Evolutionary conservation across 2,113 vertebrate genomes (phyloP).

Genomic region (Pseudonaja textilis): DNA sequence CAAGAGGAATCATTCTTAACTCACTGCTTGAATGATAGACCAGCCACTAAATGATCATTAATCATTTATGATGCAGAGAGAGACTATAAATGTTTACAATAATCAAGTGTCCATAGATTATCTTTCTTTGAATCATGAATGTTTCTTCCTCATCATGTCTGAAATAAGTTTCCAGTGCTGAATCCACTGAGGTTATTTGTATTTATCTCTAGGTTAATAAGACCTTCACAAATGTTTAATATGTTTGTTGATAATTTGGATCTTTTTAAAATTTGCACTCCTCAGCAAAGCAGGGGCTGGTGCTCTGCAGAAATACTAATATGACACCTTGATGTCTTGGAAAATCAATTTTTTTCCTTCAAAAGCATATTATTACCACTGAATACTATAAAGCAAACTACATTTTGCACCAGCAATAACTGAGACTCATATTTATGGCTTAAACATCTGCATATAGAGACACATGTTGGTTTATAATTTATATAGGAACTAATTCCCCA

Average conservation of each 20-base stretch:
- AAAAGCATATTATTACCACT: background rate
- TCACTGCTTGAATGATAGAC: slow-evolving; percentile 42
- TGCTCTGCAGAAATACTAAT: background rate
- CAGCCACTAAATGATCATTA: slow-evolving; percentile 57
- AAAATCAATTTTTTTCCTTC: background rate
- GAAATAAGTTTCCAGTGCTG: background rate
- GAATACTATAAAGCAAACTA: no score
- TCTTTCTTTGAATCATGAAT: background rate
- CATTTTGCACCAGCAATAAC: no score
- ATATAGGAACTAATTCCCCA: no score
- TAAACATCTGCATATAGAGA: no score
- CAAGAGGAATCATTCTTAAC: slow-evolving; percentile 46
- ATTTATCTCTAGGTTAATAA: background rate
- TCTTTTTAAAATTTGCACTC: background rate
- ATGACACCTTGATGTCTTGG: background rate
- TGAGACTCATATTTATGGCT: no score
- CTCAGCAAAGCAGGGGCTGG: background rate
- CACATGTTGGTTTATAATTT: no score
- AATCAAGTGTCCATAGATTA: background rate
- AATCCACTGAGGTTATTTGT: background rate
- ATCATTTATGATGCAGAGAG: slow-evolving; percentile 46
- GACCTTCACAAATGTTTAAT: background rate
- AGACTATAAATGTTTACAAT: slow-evolving; percentile 43
- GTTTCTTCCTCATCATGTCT: slow-evolving; percentile 3
- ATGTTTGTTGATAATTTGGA: background rate